Conservation (phyloP, 2,113 vertebrate species). For the Entomyzon cyanotis region DNA sequence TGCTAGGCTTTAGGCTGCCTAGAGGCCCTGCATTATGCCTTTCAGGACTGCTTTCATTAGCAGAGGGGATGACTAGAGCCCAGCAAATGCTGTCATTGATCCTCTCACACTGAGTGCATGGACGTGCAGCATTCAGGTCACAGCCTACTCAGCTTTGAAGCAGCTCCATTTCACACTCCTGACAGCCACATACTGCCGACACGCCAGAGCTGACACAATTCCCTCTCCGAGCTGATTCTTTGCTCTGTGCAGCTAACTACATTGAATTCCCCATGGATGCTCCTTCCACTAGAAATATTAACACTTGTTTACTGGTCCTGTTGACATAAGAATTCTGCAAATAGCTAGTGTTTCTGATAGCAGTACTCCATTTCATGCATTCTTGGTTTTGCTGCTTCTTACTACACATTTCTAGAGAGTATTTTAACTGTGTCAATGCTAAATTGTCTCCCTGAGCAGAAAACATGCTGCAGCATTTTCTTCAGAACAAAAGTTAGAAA, state of each 20-base stretch:
- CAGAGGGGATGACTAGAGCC: conserved; percentile 72
- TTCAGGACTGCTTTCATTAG: conserved; percentile 81
- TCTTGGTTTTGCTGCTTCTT: neutral
- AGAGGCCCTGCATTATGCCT: conserved; percentile 74
- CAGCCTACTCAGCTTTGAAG: conserved; percentile 76
- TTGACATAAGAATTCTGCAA: conserved; percentile 76
- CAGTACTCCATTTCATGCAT: neutral
- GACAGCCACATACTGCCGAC: conserved; percentile 71
- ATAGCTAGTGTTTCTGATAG: conserved; percentile 52
- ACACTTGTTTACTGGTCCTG: conserved; percentile 75
- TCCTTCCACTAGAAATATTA: conserved; percentile 75
- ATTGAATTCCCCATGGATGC: conserved; percentile 62
- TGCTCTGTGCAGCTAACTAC: conserved; percentile 61
- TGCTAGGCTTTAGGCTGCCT: conserved; percentile 74
- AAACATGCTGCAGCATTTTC: neutral
- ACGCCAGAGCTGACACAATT: conserved; percentile 67
- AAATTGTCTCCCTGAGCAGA: neutral
- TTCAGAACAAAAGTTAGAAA: neutral
- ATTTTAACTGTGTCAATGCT: neutral
- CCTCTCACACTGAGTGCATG: conserved; percentile 68
- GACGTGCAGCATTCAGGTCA: conserved; percentile 75
- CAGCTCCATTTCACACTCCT: conserved; percentile 71
- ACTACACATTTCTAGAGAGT: neutral
- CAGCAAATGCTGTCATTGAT: conserved; percentile 79
- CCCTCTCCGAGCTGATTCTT: conserved; percentile 54